Percentiles rank a stretch among this genome's conserved stretches.
Evolutionary conservation across 1,140 invertebrate genomes (phyloP).

Genomic region (Babylonia areolata): DNA sequence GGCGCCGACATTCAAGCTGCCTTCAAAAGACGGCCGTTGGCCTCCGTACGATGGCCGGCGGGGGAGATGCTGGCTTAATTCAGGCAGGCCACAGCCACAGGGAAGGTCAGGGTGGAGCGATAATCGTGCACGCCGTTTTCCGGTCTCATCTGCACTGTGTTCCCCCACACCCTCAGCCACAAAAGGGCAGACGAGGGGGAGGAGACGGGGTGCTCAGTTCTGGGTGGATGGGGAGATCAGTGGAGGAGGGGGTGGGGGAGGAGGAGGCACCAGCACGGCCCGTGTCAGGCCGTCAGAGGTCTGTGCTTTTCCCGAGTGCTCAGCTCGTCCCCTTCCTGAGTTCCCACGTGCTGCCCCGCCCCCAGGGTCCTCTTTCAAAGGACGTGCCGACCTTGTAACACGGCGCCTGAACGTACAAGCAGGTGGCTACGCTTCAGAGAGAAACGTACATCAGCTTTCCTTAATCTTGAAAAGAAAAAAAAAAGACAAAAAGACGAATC

Average conservation of each 20-base stretch:
- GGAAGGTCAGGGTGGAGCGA: neutral
- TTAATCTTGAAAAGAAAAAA: too few species aligned
- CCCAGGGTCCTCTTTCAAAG: neutral
- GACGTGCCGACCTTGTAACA: neutral
- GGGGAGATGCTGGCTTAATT: slow-evolving; percentile 2
- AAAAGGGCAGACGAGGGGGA: slow-evolving; percentile 14
- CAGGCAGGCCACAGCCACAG: neutral
- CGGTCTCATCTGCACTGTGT: slow-evolving; percentile 18
- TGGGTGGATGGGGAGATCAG: too few species aligned
- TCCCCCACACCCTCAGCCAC: neutral
- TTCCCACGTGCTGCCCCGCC: slow-evolving; percentile 18
- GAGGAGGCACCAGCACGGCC: too few species aligned
- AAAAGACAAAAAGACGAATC: too few species aligned
- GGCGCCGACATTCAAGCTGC: neutral
- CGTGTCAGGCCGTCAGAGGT: neutral
- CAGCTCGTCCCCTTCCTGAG: slow-evolving; percentile 6
- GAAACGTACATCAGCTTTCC: neutral
- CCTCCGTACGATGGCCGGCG: slow-evolving; percentile 18
- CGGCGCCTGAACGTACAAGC: neutral
- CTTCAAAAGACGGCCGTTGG: slow-evolving; percentile 21
- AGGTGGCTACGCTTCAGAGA: neutral
- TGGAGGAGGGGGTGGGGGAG: neutral
- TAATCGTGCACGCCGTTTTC: slow-evolving; percentile 31
- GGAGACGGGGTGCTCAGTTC: too few species aligned
- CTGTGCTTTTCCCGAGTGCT: neutral